A percentile compares a stretch with the other conserved stretches of the same genome.
Conservation (phyloP, 2,113 vertebrate genomes). For the Sturnus vulgaris region DNA sequence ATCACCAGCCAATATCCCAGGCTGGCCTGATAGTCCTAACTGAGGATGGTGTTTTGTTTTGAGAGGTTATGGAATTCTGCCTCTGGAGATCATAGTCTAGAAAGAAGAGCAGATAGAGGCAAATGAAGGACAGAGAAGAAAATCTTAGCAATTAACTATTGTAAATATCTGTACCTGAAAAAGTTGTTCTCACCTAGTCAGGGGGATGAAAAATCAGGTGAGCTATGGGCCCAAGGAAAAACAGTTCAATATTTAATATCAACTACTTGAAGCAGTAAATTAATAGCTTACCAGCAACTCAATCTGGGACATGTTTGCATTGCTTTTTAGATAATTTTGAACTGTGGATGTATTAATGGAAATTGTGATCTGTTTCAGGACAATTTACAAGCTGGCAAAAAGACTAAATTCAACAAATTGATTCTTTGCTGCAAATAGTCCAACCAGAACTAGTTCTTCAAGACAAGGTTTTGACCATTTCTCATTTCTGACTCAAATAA, state of each 20-base stretch:
- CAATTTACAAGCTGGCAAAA: slow-evolving; percentile 11
- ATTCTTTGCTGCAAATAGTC: not conserved
- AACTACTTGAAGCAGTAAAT: not conserved
- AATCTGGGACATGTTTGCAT: not conserved
- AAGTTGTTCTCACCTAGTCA: not conserved
- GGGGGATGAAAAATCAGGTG: not conserved
- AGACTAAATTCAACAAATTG: not conserved
- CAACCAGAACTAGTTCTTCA: not conserved
- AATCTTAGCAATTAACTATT: not conserved
- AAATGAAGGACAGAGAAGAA: not conserved
- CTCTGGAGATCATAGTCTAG: not conserved
- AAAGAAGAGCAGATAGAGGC: not conserved
- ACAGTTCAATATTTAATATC: not conserved
- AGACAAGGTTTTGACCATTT: not conserved
- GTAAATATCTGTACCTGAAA: not conserved
- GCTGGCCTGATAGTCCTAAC: not conserved
- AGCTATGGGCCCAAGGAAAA: not conserved
- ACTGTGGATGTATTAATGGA: not conserved
- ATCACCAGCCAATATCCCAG: not conserved
- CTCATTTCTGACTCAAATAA: not conserved
- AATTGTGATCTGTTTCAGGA: slow-evolving; percentile 8
- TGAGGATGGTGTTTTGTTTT: not conserved
- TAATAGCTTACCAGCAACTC: not conserved
- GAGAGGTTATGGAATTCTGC: not conserved
- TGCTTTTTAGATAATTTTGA: slow-evolving; percentile 18